A percentile compares a stretch with the other conserved stretches of the same genome.
These are phyloP conservation scores for Mesorhabditis spiculigera DNA, from an alignment of 2,888 invertebrate genomes.

Conservation along the genomic window DNA sequence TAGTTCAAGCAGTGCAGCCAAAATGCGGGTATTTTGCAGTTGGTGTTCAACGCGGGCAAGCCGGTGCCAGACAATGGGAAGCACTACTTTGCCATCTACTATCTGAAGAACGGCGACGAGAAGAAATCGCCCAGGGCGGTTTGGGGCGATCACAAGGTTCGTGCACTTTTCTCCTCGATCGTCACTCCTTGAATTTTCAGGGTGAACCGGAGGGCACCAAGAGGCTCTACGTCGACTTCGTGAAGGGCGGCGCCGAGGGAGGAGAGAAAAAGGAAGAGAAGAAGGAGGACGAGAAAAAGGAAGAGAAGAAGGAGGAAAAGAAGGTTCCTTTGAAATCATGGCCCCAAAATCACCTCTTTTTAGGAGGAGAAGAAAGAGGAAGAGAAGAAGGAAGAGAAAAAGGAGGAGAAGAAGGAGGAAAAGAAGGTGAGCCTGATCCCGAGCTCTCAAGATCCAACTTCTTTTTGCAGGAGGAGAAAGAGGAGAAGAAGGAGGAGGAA, in stretches of 20 bases:
- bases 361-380: slow-evolving; percentile 10
- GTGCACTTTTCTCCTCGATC: background rate
- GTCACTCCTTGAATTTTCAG: background rate
- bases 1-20: background rate
- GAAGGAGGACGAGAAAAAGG: slow-evolving; percentile 16
- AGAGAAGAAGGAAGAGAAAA: slow-evolving; percentile 16
- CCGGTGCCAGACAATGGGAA: slow-evolving; percentile 38
- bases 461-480: slow-evolving; percentile 19
- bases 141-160: slow-evolving; percentile 33
- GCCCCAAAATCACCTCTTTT: too few species aligned
- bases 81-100: slow-evolving; percentile 50
- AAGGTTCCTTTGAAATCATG: too few species aligned
- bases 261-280: slow-evolving; percentile 9
- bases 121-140: slow-evolving; percentile 22
- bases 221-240: slow-evolving; percentile 38
- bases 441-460: slow-evolving; percentile 26
- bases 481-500: slow-evolving; percentile 20
- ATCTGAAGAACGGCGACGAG: slow-evolving; percentile 29
- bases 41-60: slow-evolving; percentile 35
- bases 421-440: too few species aligned
- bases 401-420: slow-evolving; percentile 16
- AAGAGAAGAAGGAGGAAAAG: slow-evolving; percentile 16
- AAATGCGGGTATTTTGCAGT: slow-evolving; percentile 16
- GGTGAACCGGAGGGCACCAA: slow-evolving; percentile 31
- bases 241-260: slow-evolving; percentile 22